A percentile compares a stretch with the other conserved stretches of the same genome.
These are phyloP conservation scores for Abrostola tripartita DNA, from an alignment of 2,888 invertebrate species.

Conservation along the genomic window DNA sequence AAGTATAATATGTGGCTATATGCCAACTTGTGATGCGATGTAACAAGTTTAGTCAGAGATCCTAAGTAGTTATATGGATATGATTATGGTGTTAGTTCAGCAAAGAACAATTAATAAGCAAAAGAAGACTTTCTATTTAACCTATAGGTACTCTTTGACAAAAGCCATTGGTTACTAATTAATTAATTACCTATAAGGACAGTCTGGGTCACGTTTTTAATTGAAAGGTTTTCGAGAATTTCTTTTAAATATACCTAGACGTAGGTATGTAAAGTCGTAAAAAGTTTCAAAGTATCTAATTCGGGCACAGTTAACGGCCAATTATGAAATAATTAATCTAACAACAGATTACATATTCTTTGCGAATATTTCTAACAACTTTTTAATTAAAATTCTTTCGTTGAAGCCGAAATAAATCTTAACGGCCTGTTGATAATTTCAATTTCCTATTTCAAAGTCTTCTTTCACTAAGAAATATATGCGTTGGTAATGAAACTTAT, in stretches of 20 bases:
- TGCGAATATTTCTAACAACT: conserved; percentile 77
- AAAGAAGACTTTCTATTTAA: no score
- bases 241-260: conserved; percentile 8
- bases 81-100: no score
- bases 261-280: conserved; percentile 21
- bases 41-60: no score
- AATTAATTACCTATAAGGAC: not conserved
- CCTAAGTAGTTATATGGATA: no score
- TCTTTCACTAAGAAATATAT: conserved; percentile 38
- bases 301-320: conserved; percentile 70
- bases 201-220: not conserved
- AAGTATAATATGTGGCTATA: no score
- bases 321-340: conserved; percentile 80
- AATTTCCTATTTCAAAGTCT: conserved; percentile 68
- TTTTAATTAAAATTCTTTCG: conserved; percentile 85
- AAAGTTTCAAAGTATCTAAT: conserved; percentile 52
- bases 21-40: no score
- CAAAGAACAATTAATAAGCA: no score
- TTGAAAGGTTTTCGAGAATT: not conserved
- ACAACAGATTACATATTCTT: conserved; percentile 84
- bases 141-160: no score
- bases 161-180: no score
- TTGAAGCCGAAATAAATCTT: conserved; percentile 72
- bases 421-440: conserved; percentile 74
- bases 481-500: not conserved